A percentile compares a stretch with the other conserved stretches of the same genome.
phyloP scores from a whole-genome alignment of 1,140 invertebrate genomes.

The Phthorimaea operculella region DNA sequence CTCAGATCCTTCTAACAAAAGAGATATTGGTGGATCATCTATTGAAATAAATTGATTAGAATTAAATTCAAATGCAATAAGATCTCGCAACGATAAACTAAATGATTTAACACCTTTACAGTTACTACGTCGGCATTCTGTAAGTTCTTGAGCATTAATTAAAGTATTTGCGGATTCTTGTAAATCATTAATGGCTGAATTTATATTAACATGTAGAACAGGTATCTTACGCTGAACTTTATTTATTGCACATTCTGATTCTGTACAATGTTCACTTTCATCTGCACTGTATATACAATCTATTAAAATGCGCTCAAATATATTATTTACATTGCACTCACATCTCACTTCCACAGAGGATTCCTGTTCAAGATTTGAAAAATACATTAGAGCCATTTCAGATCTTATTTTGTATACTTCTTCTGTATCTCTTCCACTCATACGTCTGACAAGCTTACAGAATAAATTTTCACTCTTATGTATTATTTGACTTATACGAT shows the following conservation, averaged over 20 bases:
- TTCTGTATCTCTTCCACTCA: neutral
- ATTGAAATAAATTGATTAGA: constrained; percentile 1
- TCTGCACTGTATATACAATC: constrained; percentile 5
- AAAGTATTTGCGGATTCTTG: constrained; percentile 1
- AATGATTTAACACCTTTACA: constrained; percentile 7
- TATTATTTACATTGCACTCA: constrained; percentile 4
- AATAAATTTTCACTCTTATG: neutral
- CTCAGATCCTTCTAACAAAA: neutral
- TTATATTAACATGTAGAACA: neutral
- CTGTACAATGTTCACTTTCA: constrained; percentile 2
- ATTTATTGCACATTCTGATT: neutral
- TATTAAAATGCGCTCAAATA: constrained; percentile 1
- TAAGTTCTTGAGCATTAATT: neutral
- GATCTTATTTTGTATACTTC: constrained; percentile 1
- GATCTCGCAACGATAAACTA: neutral
- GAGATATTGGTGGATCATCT: neutral
- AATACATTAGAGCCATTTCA: neutral
- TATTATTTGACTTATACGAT: neutral
- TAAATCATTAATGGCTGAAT: neutral
- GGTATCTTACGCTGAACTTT: neutral
- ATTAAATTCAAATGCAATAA: constrained; percentile 6
- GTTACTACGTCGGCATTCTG: neutral
- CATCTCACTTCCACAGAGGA: neutral
- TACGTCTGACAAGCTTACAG: constrained; percentile 1
- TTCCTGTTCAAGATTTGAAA: neutral